Base-by-base conservation (phyloP, 2,797 vertebrate species). In the Psittacula echo region DNA sequence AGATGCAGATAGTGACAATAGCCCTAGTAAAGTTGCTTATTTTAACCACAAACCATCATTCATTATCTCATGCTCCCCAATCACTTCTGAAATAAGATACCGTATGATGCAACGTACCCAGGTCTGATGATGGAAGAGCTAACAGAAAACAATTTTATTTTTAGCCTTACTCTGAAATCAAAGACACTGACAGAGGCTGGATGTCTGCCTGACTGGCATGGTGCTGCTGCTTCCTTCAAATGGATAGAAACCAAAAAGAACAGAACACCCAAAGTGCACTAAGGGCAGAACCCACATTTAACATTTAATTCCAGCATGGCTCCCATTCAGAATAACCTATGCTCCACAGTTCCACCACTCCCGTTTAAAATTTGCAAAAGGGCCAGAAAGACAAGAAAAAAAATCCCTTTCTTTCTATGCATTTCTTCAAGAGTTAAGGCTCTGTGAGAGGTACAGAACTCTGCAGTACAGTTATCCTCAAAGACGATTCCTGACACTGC, bases 121-220 rank as follows among this genome's bases (percentile, higher is more conserved):
- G 64, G 80, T 65, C 93, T 91, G 91, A 85, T 70, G 74, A 90
- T 82, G 48, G 79, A 73, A 85, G 66, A 89, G 47, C 51, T 67
- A 94, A 86, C 41, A 96, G 74, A 93, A 90, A 93, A 94, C 84
- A 89, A 50, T 90, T 91, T 88, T 96, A 93, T 96, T 96, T 96
- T 94, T 91, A 94, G 87, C 60, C 68, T 74, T 85, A 23, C 61
- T 68, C 68, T 89, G 80, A 94, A 93, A 89, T 80, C 66, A 82
- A 95, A 95, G 80, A 79, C 18, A 68, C 79, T 74, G 89, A 83
- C 61, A 87, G 62, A 67, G 77, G 2, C 75, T 95, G 94, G 80
- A 87, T 61, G 41, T 41, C 54, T 92, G 89, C 79, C 92, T 85
- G 81, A 64, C 73, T 70, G 44, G 19, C 84, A 83, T 5, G 0